Evolutionary conservation across 2,797 vertebrate genomes (phyloP).

Genomic region (Trachops cirrhosus): DNA sequence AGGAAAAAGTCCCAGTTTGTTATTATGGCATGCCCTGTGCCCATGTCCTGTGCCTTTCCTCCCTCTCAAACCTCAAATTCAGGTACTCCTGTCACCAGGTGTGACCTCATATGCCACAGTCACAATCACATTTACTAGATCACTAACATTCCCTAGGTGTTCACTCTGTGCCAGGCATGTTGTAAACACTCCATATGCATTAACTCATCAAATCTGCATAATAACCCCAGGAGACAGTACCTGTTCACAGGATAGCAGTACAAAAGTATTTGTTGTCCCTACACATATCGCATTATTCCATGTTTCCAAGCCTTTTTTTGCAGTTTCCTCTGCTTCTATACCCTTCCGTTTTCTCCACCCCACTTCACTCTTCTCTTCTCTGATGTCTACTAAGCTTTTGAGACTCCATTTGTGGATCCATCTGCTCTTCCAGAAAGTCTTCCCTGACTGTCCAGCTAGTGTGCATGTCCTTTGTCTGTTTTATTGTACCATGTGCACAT

Average conservation of each 20-base stretch:
- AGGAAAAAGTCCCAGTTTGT: not conserved
- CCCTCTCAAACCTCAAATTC: not conserved
- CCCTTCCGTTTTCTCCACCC: not conserved
- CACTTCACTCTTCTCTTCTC: not conserved
- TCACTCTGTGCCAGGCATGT: not conserved
- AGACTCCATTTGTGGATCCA: not conserved
- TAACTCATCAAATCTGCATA: not conserved
- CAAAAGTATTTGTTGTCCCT: not conserved
- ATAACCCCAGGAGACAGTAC: not conserved
- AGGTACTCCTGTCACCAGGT: not conserved
- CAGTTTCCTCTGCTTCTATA: not conserved
- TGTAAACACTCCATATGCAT: not conserved
- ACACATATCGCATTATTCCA: not conserved
- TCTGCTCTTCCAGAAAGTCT: not conserved
- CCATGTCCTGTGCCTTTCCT: not conserved
- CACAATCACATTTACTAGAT: too few relatives aligned
- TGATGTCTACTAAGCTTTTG: not conserved
- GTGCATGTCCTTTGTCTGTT: not conserved
- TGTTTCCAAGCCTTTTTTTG: not conserved
- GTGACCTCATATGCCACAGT: not conserved
- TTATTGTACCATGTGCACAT: not conserved
- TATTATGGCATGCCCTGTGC: not conserved
- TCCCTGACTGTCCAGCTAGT: not conserved
- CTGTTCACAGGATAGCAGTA: not conserved
- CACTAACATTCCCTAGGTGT: not conserved